These are phyloP conservation scores for Tiliacea citrago DNA, from an alignment of 2,888 invertebrate genomes.

Conservation along the genomic window DNA sequence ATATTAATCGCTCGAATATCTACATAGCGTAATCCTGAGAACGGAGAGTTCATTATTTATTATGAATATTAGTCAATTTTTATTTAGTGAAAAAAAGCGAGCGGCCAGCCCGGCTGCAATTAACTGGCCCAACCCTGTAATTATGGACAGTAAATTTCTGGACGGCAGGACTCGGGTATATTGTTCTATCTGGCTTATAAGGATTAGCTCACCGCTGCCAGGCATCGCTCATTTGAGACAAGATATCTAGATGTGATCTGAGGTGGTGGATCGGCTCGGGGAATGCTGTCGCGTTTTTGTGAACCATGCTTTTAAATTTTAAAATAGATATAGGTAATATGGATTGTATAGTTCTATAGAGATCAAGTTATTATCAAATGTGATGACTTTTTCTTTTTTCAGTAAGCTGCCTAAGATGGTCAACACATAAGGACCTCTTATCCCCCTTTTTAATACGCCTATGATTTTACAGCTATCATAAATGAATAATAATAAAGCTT, in stretches of 20 bases:
- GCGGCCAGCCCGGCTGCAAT: constrained; percentile 92
- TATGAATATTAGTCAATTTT: constrained; percentile 91
- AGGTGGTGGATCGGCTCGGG: constrained; percentile 34
- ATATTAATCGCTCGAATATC: constrained; percentile 86
- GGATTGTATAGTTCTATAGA: no score
- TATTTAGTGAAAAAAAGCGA: constrained; percentile 90
- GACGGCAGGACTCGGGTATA: constrained; percentile 90
- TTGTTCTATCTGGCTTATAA: constrained; percentile 87
- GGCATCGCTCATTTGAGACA: constrained; percentile 65
- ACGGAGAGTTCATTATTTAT: constrained; percentile 90
- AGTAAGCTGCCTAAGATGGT: neutral
- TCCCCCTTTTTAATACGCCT: constrained; percentile 4
- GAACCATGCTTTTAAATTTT: neutral
- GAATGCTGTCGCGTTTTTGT: constrained; percentile 36
- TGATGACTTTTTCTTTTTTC: neutral
- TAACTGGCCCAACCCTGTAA: constrained; percentile 95
- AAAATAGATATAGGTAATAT: neutral
- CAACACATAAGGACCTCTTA: neutral
- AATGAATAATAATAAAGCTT: constrained; percentile 62
- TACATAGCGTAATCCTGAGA: constrained; percentile 86
- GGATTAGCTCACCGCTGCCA: constrained; percentile 82
- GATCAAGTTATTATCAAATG: neutral
- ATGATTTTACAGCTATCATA: constrained; percentile 57
- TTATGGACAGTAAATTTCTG: constrained; percentile 96
- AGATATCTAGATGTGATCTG: constrained; percentile 65